Base-by-base conservation (phyloP, 2,113 vertebrate genomes). In the Thalassarche chlororhynchos region DNA sequence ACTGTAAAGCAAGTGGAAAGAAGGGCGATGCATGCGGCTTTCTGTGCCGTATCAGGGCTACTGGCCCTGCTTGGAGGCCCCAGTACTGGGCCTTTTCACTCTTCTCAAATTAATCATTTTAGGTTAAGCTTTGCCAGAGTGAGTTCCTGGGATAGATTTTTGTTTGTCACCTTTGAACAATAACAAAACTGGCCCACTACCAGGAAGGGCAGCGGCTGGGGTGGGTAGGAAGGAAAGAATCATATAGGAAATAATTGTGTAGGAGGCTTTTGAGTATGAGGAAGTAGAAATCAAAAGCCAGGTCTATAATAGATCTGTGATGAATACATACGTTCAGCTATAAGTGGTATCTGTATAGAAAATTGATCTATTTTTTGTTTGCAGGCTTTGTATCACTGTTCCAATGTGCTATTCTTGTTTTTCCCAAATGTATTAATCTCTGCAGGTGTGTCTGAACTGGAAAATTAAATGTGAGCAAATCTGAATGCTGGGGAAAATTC, bases 1-100 rank as follows among this genome's bases (percentile, higher is more conserved):
- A 1, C 38, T 61, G 38, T 16, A 26, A 65, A 72, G 21, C 7
- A 15, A 58, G 26, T 9, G 65, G 62, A 61, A 79, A 57, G 38
- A 28, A 75, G 24, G 38, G 47, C 0, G 0, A 34, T 8, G 44
- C 5, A 2, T 0, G 1, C 4, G 5, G 14, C 10, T 72, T 49
- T 65, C 90, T 36, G 38, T 66, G 76, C 36, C 1, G 0, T 44
- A 8, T 7, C 68, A 40, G 40, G 0, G 1, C 46, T 44, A 34
- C 36, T 3, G 5, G 24, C 49, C n/a, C 61, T 36, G 34, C 69
- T 62, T 49, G 31, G 54, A 62, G 38, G 12, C 7, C 24, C 60
- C 42, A 15, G 14, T 10, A 8, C 26, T 36, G 34, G 21, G 9
- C 29, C 2, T 1, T 49, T 68, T 90, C 20, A 5, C 19, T 70